These are phyloP conservation scores for Oligia latruncula DNA, from an alignment of 2,888 invertebrate species.

Conservation along the genomic window DNA sequence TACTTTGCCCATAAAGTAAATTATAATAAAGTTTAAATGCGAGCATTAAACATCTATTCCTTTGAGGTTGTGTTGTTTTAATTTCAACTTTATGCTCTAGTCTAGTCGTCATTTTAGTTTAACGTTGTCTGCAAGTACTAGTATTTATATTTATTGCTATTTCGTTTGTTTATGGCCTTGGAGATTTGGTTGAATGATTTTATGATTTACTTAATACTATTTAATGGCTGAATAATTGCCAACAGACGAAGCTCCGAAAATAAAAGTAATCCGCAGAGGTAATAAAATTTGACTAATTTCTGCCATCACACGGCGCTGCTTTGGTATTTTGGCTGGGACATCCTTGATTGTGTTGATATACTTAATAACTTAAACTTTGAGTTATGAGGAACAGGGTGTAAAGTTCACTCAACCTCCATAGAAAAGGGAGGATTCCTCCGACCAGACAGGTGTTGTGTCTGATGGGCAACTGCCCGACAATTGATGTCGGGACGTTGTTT, in stretches of 20 bases:
- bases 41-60: conserved; percentile 48
- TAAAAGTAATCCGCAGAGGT: not conserved
- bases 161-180: conserved; percentile 24
- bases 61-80: conserved; percentile 38
- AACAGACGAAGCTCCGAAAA: not conserved
- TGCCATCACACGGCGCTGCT: not conserved
- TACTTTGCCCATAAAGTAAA: conserved; percentile 43
- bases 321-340: not conserved
- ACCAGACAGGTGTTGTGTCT: no score
- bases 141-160: conserved; percentile 27
- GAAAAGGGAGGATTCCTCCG: no score
- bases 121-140: conserved; percentile 14
- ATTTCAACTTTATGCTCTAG: conserved; percentile 42
- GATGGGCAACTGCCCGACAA: no score
- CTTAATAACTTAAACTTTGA: no score
- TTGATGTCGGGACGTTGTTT: no score
- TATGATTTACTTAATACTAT: not conserved
- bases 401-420: no score
- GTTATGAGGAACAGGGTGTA: no score
- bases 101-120: conserved; percentile 39
- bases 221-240: not conserved
- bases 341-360: not conserved
- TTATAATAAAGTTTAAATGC: conserved; percentile 59
- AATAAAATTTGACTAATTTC: not conserved
- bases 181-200: not conserved